These are phyloP conservation scores for Acanthoscelides obtectus DNA, from an alignment of 2,888 invertebrate species.

Conservation along the genomic window DNA sequence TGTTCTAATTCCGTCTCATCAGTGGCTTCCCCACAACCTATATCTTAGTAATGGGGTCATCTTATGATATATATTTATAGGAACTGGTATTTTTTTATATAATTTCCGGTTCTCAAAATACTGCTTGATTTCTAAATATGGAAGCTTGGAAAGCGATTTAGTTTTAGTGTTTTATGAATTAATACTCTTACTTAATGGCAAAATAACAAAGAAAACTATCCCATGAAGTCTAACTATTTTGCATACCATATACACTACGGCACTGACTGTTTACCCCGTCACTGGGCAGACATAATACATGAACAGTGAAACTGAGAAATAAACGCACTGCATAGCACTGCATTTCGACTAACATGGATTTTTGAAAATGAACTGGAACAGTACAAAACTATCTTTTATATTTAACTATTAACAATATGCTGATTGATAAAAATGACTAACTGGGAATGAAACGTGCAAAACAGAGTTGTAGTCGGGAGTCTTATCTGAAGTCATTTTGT, in stretches of 20 bases:
- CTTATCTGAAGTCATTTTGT: background rate
- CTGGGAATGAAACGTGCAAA: background rate
- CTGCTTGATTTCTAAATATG: no score
- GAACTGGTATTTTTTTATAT: no score
- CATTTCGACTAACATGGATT: background rate
- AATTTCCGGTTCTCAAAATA: no score
- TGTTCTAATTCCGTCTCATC: no score
- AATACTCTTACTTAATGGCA: no score
- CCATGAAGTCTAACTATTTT: background rate
- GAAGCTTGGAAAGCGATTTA: no score
- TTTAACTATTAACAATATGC: background rate
- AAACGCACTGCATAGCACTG: background rate
- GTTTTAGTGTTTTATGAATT: no score
- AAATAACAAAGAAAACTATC: no score
- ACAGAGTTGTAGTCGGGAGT: background rate
- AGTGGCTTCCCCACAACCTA: no score
- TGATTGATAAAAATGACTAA: background rate
- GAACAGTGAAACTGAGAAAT: background rate
- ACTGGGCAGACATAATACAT: background rate
- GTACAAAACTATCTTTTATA: background rate
- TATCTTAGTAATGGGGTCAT: no score
- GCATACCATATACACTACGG: background rate
- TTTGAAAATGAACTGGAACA: background rate
- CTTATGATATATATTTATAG: no score
- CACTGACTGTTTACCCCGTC: background rate